Percentiles rank a stretch among this genome's conserved stretches.
Evolutionary conservation across 37 sponge, comb jelly and placozoan genomes (phyloP).

Genomic region (Oscarella lobularis): DNA sequence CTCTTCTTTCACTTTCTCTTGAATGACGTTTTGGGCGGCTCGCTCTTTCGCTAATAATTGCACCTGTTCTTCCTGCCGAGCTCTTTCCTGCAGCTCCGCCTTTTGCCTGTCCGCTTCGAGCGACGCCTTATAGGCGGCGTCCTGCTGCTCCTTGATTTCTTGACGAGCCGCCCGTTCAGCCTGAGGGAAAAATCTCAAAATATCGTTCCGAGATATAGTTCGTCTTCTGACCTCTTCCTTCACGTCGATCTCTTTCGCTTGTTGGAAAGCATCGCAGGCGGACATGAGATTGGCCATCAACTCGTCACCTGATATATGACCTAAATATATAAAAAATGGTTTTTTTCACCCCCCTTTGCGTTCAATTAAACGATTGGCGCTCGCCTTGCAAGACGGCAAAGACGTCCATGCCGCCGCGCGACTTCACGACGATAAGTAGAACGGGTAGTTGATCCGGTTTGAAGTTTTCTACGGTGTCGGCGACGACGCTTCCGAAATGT

Average conservation of each 20-base stretch:
- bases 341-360: no score
- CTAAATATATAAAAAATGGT: no score
- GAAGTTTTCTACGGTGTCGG: conserved; percentile 39
- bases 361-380: no score
- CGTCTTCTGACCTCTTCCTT: not conserved
- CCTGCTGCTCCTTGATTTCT: conserved; percentile 56
- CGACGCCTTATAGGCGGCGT: conserved; percentile 56
- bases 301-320: conserved; percentile 9
- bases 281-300: not conserved
- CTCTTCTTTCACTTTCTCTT: conserved; percentile 25
- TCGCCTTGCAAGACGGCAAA: conserved; percentile 63
- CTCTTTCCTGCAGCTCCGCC: not conserved
- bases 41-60: conserved; percentile 8
- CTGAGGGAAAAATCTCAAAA: conserved; percentile 18
- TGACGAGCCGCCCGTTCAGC: conserved; percentile 39
- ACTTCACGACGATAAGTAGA: conserved; percentile 61
- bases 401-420: conserved; percentile 36
- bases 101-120: conserved; percentile 52
- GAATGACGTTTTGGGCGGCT: conserved; percentile 2
- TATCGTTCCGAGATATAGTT: no score
- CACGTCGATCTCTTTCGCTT: not conserved
- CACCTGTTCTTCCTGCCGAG: conserved; percentile 3
- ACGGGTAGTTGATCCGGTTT: conserved; percentile 59
- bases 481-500: conserved; percentile 42
- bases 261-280: not conserved